Conservation (phyloP, 2,113 vertebrate genomes). For the Aphyosemion australe region DNA sequence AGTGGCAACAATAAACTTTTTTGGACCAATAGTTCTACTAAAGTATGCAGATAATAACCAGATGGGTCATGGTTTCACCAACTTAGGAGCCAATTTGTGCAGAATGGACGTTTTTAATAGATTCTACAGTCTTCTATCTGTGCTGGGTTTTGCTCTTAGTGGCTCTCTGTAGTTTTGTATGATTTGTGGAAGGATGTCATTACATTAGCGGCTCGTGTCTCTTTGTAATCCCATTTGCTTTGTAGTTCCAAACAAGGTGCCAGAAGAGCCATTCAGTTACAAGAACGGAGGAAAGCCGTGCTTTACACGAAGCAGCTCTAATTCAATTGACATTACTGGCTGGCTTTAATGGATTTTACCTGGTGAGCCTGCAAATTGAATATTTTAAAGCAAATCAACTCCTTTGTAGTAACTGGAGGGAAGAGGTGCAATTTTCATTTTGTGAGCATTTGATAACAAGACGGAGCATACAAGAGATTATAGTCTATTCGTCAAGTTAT, state of each 20-base stretch:
- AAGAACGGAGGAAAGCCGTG: slow-evolving; percentile 48
- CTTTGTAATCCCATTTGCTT: slow-evolving; percentile 73
- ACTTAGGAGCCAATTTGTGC: slow-evolving; percentile 24
- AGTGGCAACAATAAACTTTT: neutral
- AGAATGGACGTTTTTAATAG: slow-evolving; percentile 36
- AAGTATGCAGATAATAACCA: neutral
- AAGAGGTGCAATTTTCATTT: slow-evolving; percentile 57
- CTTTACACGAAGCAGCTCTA: slow-evolving; percentile 53
- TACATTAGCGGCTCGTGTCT: slow-evolving; percentile 63
- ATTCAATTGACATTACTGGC: slow-evolving; percentile 70
- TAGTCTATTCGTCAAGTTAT: slow-evolving; percentile 47
- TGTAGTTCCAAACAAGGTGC: slow-evolving; percentile 65
- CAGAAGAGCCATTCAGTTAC: slow-evolving; percentile 59
- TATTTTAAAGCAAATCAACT: slow-evolving; percentile 68
- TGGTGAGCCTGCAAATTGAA: slow-evolving; percentile 68
- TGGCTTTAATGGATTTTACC: slow-evolving; percentile 74
- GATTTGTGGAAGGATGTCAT: slow-evolving; percentile 66
- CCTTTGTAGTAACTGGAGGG: slow-evolving; percentile 52
- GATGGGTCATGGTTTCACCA: slow-evolving; percentile 5
- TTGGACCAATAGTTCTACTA: neutral
- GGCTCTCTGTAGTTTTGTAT: slow-evolving; percentile 61
- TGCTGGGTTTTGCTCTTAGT: slow-evolving; percentile 25
- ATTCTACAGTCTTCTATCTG: slow-evolving; percentile 13
- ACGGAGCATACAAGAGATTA: slow-evolving; percentile 40
- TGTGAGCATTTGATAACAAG: slow-evolving; percentile 44